phyloP scores from a whole-genome alignment of 2,113 vertebrate genomes.

The Trichechus manatus region DNA sequence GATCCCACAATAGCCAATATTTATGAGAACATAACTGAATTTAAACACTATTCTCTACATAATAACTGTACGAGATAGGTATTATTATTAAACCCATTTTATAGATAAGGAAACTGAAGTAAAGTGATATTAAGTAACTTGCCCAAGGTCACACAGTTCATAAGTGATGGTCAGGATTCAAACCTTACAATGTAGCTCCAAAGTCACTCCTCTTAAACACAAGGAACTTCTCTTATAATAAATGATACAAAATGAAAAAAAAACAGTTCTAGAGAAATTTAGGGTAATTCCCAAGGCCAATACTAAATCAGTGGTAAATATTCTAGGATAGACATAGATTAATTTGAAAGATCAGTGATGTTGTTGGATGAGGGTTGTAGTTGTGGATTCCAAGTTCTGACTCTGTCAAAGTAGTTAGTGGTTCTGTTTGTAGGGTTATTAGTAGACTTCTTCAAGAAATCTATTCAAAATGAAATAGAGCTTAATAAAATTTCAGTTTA shows the following conservation, averaged over 20 bases:
- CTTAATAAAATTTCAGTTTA: constrained; percentile 45
- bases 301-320: constrained; percentile 23
- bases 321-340: constrained; percentile 9
- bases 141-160: neutral
- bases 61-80: neutral
- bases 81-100: too few relatives aligned
- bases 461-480: constrained; percentile 47
- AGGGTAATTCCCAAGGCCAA: neutral
- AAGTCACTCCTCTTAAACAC: constrained; percentile 4
- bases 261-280: neutral
- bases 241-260: constrained; percentile 52
- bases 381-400: constrained; percentile 44
- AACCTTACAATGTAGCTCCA: neutral
- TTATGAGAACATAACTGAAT: neutral
- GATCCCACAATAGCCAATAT: neutral
- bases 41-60: neutral
- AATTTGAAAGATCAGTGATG: constrained; percentile 43
- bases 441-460: neutral
- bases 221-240: neutral
- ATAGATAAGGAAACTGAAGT: too few relatives aligned
- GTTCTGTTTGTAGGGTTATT: neutral
- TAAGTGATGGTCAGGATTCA: constrained; percentile 21
- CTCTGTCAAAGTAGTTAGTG: neutral
- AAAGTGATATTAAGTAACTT: too few relatives aligned
- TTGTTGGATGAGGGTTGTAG: neutral